Evolutionary conservation across 2,113 vertebrate genomes (phyloP).

Genomic region (Parus major): DNA sequence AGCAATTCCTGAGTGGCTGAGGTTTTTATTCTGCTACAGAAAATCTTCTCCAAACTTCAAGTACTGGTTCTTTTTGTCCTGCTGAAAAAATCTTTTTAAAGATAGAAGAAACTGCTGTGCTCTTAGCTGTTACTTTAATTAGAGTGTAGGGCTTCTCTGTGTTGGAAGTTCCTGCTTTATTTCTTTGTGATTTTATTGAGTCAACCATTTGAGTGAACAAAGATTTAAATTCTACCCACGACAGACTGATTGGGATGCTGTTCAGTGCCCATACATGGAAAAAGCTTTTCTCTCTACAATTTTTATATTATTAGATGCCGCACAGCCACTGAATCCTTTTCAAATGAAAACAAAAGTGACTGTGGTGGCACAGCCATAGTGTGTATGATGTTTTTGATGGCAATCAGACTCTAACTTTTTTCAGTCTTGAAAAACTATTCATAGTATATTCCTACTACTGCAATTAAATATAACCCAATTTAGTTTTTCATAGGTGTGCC

Average conservation of each 20-base stretch:
- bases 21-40: not conserved
- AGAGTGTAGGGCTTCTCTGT: not conserved
- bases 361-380: not conserved
- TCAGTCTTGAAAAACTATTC: not conserved
- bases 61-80: not conserved
- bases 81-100: not conserved
- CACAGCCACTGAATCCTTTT: not conserved
- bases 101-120: not conserved
- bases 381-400: not conserved
- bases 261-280: not conserved
- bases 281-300: not conserved
- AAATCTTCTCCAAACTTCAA: not conserved
- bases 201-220: not conserved
- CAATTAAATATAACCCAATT: not conserved
- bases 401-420: not conserved
- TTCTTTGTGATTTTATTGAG: not conserved
- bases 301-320: not conserved
- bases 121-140: not conserved
- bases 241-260: not conserved
- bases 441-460: not conserved
- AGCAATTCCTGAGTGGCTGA: not conserved
- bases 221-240: not conserved
- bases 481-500: not conserved
- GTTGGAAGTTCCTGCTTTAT: not conserved
- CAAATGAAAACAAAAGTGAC: not conserved